Evolutionary conservation across 2,113 vertebrate genomes (phyloP).

Genomic region (Calonectris borealis): DNA sequence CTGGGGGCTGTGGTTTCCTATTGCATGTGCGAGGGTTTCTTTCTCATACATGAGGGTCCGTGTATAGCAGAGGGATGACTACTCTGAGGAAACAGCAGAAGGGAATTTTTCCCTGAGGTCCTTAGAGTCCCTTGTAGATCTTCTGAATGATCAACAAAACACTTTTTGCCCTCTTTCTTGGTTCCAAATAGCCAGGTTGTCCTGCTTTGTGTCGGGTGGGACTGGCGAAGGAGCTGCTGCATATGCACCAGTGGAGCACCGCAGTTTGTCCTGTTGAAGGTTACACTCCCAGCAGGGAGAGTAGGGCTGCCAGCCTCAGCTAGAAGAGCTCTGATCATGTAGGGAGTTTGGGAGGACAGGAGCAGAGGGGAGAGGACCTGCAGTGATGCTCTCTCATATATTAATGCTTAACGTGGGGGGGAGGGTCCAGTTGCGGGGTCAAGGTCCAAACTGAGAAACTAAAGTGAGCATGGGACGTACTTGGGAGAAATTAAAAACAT

Average conservation of each 20-base stretch:
- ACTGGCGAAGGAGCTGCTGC: neutral
- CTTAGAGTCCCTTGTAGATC: neutral
- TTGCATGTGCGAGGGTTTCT: neutral
- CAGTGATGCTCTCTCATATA: neutral
- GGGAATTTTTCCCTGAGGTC: neutral
- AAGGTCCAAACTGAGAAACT: neutral
- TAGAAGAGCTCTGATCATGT: neutral
- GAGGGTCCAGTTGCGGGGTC: neutral
- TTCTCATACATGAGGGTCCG: accelerated
- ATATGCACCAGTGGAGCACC: accelerated
- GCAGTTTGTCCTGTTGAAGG: accelerated
- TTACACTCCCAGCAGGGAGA: neutral
- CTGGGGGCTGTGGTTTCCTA: neutral
- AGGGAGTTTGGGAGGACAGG: neutral
- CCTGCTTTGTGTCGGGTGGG: neutral
- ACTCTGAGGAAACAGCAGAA: neutral
- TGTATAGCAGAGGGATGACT: neutral
- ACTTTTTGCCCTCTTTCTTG: neutral
- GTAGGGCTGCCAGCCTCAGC: neutral
- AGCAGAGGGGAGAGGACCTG: neutral
- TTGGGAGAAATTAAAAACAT: neutral
- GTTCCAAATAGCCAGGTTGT: neutral
- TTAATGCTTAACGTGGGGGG: accelerated
- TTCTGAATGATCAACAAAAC: neutral
- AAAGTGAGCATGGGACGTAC: neutral